Conservation (phyloP, 2,797 vertebrate genomes). For the Oreochromis grahami region DNA sequence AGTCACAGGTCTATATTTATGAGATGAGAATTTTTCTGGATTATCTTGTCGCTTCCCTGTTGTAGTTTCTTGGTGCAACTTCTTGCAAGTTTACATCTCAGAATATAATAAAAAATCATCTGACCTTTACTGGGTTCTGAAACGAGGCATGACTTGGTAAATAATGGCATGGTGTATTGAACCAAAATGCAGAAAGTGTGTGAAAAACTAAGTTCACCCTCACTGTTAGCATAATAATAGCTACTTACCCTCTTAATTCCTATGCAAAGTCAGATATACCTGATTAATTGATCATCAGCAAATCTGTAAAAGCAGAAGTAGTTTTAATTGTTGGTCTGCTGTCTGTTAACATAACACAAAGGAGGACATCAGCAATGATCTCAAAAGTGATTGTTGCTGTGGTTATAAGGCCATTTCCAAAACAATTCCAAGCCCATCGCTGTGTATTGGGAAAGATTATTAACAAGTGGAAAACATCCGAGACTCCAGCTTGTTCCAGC, state of each 20-base stretch:
- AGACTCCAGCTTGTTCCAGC: neutral
- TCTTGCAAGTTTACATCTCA: too few relatives aligned
- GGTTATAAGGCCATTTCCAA: neutral
- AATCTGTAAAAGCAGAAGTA: neutral
- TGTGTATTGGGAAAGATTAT: neutral
- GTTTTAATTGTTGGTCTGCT: neutral
- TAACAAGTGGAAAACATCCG: neutral
- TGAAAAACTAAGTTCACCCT: neutral
- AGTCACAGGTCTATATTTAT: neutral
- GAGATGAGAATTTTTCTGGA: neutral
- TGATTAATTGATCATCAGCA: neutral
- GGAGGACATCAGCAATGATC: neutral
- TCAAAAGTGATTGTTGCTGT: neutral
- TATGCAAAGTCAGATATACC: neutral
- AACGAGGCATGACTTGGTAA: rapidly evolving
- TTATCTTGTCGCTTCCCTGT: neutral
- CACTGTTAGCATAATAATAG: neutral
- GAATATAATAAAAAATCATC: neutral
- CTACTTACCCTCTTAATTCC: too few relatives aligned
- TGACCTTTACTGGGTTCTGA: neutral
- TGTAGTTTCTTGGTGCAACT: neutral
- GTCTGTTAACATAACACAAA: neutral
- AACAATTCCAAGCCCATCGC: neutral
- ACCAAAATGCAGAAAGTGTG: neutral
- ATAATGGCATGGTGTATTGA: neutral